Conservation (phyloP, 2,888 invertebrate genomes). For the Sepioteuthis lessoniana region DNA sequence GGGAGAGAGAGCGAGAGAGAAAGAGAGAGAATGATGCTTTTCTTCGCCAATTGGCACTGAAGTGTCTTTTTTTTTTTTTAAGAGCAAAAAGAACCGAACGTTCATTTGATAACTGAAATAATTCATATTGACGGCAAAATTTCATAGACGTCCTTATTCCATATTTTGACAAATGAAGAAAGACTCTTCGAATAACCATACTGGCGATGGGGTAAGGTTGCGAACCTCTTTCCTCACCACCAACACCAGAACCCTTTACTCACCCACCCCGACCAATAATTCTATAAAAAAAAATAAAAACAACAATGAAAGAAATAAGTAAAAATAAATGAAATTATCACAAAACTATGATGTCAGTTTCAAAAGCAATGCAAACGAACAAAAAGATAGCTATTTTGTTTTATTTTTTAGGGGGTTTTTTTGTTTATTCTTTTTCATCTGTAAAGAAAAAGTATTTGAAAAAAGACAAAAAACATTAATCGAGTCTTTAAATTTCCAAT, state of each 20-base stretch:
- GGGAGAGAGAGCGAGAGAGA: not conserved
- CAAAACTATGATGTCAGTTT: not conserved
- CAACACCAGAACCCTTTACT: not conserved
- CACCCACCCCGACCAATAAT: not conserved
- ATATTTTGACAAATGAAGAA: constrained; percentile 9
- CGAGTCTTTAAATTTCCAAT: constrained; percentile 17
- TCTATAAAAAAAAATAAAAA: not conserved
- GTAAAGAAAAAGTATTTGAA: not conserved
- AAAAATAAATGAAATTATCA: not conserved
- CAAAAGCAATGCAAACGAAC: not conserved
- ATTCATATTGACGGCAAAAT: not conserved
- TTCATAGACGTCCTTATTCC: constrained; percentile 12
- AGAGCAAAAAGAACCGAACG: not conserved
- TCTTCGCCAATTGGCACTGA: not conserved
- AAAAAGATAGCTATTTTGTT: not conserved
- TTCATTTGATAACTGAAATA: not conserved
- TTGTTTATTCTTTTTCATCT: too few species aligned
- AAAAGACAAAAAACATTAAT: not conserved
- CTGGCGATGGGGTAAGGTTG: not conserved
- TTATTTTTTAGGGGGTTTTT: not conserved
- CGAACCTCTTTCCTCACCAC: not conserved
- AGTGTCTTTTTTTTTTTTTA: not conserved
- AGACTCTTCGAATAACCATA: not conserved
- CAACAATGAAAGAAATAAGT: not conserved
- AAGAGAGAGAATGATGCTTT: not conserved